Conservation (phyloP, 2,113 vertebrate species). For the Cyprinodon brontotheroides region DNA sequence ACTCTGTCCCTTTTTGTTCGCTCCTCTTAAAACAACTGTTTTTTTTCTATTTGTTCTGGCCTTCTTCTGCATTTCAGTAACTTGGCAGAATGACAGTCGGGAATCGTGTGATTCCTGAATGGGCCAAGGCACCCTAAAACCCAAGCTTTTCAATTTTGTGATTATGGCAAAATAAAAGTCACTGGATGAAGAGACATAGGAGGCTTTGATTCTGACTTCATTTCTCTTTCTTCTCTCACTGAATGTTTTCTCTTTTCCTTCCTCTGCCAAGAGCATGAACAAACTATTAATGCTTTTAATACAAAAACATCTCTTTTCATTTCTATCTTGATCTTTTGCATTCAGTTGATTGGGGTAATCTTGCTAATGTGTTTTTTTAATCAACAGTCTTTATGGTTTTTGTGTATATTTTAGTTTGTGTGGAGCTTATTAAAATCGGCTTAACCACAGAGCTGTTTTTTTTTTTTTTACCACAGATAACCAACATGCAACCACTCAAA, state of each 20-base stretch:
- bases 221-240: conserved; percentile 47
- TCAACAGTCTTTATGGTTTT: conserved; percentile 10
- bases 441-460: conserved; percentile 14
- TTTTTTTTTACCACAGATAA: not conserved
- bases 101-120: conserved; percentile 15
- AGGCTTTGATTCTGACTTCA: conserved; percentile 54
- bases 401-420: conserved; percentile 4
- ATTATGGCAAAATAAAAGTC: conserved; percentile 44
- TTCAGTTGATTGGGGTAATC: conserved; percentile 20
- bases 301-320: conserved; percentile 28
- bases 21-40: conserved; percentile 14
- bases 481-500: not conserved
- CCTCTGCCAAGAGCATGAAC: conserved; percentile 11
- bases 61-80: conserved; percentile 5
- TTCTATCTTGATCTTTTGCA: conserved; percentile 19
- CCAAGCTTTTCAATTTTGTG: conserved; percentile 24
- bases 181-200: conserved; percentile 27
- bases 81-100: conserved; percentile 39
- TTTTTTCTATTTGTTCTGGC: not conserved
- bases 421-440: conserved; percentile 16
- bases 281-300: conserved; percentile 24
- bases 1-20: conserved; percentile 26
- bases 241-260: conserved; percentile 36
- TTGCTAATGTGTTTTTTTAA: conserved; percentile 48
- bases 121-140: conserved; percentile 15